A percentile compares a stretch with the other conserved stretches of the same genome.
Evolutionary conservation across 2,113 vertebrate species (phyloP).

Genomic region (Ascaphus truei): DNA sequence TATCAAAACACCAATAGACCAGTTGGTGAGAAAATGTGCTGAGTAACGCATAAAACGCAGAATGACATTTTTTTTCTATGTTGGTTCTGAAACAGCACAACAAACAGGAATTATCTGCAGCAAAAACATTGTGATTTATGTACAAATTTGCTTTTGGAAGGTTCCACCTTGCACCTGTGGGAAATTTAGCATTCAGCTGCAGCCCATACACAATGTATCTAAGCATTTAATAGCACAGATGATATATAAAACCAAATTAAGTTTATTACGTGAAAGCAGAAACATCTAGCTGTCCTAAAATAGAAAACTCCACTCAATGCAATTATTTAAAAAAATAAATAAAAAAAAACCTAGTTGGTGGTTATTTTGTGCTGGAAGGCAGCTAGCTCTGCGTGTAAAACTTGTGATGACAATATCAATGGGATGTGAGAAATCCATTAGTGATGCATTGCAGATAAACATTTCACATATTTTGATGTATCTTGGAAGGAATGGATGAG

Average conservation of each 20-base stretch:
- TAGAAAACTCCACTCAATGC: neutral
- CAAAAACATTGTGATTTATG: constrained; percentile 31
- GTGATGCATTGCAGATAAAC: neutral
- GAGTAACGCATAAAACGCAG: constrained; percentile 3
- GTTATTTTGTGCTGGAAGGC: neutral
- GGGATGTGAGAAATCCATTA: neutral
- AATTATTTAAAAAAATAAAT: neutral
- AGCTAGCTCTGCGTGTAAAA: neutral
- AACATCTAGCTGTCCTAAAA: neutral
- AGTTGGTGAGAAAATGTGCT: constrained; percentile 27
- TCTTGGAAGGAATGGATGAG: too few relatives aligned
- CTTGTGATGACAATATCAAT: neutral
- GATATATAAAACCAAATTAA: neutral
- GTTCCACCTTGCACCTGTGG: constrained; percentile 14
- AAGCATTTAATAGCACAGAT: constrained; percentile 14
- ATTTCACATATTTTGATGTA: neutral
- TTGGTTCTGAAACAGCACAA: constrained; percentile 13
- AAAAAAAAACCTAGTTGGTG: too few relatives aligned
- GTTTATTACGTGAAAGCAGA: neutral
- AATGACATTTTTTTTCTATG: constrained; percentile 9
- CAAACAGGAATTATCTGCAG: constrained; percentile 33
- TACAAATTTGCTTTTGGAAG: constrained; percentile 2
- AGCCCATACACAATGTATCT: constrained; percentile 11
- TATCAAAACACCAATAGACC: constrained; percentile 31
- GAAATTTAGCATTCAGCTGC: constrained; percentile 17